Evolutionary conservation across 1,140 invertebrate genomes (phyloP).

Genomic region (Neodiprion pinetum): DNA sequence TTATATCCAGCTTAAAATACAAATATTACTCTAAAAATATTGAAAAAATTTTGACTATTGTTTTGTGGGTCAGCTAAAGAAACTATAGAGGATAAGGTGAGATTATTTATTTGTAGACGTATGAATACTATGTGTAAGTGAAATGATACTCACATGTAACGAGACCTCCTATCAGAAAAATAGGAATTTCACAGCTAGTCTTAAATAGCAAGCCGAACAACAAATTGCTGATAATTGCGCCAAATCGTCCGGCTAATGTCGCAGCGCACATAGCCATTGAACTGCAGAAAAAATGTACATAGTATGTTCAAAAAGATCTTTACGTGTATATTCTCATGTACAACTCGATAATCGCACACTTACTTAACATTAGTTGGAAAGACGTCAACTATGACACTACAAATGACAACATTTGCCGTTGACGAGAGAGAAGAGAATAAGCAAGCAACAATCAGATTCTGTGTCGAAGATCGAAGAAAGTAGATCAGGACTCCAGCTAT

Average conservation of each 20-base stretch:
- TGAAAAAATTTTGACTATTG: no score
- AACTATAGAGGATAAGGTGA: no score
- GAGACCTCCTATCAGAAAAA: conserved; percentile 51
- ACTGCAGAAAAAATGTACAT: conserved; percentile 24
- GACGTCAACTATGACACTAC: conserved; percentile 58
- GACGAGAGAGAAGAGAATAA: conserved; percentile 62
- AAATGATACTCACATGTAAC: conserved; percentile 39
- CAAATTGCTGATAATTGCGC: conserved; percentile 59
- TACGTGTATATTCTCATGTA: background rate
- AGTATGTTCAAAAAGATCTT: background rate
- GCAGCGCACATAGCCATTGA: conserved; percentile 57
- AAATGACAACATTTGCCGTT: conserved; percentile 61
- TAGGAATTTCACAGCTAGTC: conserved; percentile 51
- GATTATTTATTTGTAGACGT: no score
- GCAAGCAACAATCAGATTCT: conserved; percentile 56
- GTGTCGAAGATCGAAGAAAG: conserved; percentile 49
- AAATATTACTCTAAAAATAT: no score
- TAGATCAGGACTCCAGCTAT: conserved; percentile 53
- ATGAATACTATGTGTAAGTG: no score
- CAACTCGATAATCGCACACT: background rate
- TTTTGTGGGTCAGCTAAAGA: no score
- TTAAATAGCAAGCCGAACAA: conserved; percentile 59
- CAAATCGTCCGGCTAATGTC: conserved; percentile 54
- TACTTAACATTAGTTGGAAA: conserved; percentile 53
- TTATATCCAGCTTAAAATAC: no score